Evolutionary conservation across 2,113 vertebrate species (phyloP), one percentile per base, ranked within the genome.

Genomic region (Hemicordylus capensis): DNA sequence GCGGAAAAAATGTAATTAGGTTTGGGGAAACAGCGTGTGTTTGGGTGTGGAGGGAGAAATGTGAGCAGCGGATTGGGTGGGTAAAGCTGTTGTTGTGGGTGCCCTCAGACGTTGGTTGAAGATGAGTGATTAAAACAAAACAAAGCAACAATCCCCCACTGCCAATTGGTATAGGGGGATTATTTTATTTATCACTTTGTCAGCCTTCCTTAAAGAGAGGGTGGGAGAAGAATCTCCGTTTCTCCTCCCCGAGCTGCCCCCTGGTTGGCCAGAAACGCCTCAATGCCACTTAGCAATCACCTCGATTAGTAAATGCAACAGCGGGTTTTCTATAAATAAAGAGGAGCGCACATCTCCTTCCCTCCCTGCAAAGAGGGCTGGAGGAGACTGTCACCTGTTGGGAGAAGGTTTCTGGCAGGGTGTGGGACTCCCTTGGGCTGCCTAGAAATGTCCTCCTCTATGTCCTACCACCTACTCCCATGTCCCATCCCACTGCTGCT

Each of bases 351-450:
- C 72, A 1, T 44, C 59, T 78, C 87, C 79, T 88, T 37, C 87
- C 79, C 89, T 48, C 79, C 83, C 90, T 73, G 42, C 70, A 15
- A 64, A 66, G 48, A 64, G n/a, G 24, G 34, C 15, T 39, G 31
- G 84, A 81, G 91, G 91, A 85, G 84, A 89, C 74, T 88, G 92
- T 94, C 97, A 96, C 97, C 96, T 96, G 96, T 97, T 97, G 95
- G 96, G 93, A 89, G 89, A 93, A 31, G 51, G 86, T 90, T 95
- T 87, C 59, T 64, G 59, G 59, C 93, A 64, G 64, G 88, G 74
- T 94, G 90, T 85, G 77, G 92, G 92, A 93, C 92, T 93, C 89
- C 89, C 90, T 44, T 2, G 42, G 42, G 80, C 26, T 12, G 58
- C 54, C n/a, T n/a, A n/a, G n/a, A n/a, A n/a, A n/a, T n/a, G n/a